Percentiles rank a stretch among this genome's conserved stretches.
phyloP scores from a whole-genome alignment of 2,797 vertebrate species.

The Pangasius mekongensis region DNA sequence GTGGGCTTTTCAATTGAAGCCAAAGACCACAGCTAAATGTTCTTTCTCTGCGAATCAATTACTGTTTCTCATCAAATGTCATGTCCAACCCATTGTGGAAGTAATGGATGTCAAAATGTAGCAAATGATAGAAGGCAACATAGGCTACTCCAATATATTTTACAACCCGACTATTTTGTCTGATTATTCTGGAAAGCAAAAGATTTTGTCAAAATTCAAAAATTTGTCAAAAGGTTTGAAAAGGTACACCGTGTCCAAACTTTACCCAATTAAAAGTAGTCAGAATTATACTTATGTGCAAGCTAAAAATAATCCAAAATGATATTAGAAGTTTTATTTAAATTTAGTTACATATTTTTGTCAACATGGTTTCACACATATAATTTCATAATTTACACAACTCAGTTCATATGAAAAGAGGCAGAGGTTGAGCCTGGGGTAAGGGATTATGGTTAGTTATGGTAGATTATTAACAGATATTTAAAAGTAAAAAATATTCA shows the following conservation, averaged over 20 bases:
- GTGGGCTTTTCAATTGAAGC: constrained; percentile 51
- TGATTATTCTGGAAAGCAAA: background rate
- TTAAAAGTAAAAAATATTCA: no score
- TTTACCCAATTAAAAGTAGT: background rate
- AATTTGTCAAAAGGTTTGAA: background rate
- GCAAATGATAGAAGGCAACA: background rate
- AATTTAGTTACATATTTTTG: background rate
- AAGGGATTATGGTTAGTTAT: background rate
- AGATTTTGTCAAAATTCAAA: background rate
- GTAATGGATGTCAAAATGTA: constrained; percentile 10
- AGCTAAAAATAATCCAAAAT: background rate
- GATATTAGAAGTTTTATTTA: background rate
- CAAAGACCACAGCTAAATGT: constrained; percentile 10
- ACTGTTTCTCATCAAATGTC: background rate
- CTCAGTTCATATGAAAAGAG: background rate
- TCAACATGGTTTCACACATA: background rate
- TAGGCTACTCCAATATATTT: background rate
- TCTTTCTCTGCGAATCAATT: constrained; percentile 17
- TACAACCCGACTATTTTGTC: background rate
- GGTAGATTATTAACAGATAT: no score
- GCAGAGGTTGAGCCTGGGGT: background rate
- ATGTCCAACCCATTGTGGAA: constrained; percentile 1
- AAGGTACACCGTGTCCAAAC: background rate
- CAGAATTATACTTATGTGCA: background rate
- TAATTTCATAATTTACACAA: background rate